phyloP scores from a whole-genome alignment of 2,797 vertebrate species.

The Gambusia yucatana region DNA sequence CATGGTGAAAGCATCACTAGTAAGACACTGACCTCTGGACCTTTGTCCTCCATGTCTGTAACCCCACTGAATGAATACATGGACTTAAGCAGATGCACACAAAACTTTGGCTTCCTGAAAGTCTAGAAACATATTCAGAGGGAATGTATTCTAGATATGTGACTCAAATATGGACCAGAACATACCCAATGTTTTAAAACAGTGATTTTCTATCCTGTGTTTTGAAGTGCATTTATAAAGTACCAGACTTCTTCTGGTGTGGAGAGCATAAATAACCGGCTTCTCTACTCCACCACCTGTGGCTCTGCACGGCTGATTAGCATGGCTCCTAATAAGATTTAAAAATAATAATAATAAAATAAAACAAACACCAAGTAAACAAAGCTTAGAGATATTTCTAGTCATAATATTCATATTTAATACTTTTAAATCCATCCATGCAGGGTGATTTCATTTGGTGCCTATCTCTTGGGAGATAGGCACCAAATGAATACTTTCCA shows the following conservation, averaged over 20 bases:
- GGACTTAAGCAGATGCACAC: slow-evolving; percentile 14
- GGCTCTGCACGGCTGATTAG: background rate
- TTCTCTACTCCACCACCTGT: background rate
- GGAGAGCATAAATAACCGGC: background rate
- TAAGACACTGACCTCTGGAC: slow-evolving; percentile 63
- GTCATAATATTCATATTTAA: too few species aligned
- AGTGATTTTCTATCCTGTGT: background rate
- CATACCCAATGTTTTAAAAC: background rate
- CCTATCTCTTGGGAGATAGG: too few species aligned
- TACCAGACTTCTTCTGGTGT: background rate
- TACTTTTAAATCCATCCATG: background rate
- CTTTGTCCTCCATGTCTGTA: slow-evolving; percentile 21
- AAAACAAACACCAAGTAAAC: background rate
- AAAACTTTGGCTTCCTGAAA: slow-evolving; percentile 9
- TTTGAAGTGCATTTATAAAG: background rate
- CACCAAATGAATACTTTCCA: background rate
- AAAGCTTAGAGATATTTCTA: background rate
- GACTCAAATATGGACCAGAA: background rate
- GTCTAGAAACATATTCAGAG: background rate
- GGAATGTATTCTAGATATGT: background rate
- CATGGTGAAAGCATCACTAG: slow-evolving; percentile 64
- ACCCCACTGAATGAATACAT: slow-evolving; percentile 5
- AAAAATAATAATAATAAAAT: background rate
- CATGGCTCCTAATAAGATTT: background rate
- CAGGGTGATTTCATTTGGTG: too few species aligned